A percentile compares a stretch with the other conserved stretches of the same genome.
phyloP scores from a whole-genome alignment of 2,888 invertebrate genomes.

The Rhingia campestris region DNA sequence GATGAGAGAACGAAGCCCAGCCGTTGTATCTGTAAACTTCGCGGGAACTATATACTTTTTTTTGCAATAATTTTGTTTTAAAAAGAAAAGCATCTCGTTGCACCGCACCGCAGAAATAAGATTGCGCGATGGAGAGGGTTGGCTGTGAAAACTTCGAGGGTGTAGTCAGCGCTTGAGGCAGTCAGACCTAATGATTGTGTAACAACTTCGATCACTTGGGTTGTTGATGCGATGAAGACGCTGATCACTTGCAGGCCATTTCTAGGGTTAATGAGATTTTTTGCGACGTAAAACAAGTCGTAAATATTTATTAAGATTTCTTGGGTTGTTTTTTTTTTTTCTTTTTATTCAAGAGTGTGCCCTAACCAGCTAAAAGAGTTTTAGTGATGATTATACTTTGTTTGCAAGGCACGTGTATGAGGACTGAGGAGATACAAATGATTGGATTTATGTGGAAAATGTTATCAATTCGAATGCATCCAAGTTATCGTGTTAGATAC shows the following conservation, averaged over 20 bases:
- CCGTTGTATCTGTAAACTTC: conserved; percentile 24
- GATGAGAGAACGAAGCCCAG: conserved; percentile 41
- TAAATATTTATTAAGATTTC: conserved; percentile 39
- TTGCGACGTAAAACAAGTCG: conserved; percentile 23
- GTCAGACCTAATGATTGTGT: conserved; percentile 15
- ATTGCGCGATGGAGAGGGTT: conserved; percentile 7
- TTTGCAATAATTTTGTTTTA: conserved; percentile 38
- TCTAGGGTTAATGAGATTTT: conserved; percentile 28
- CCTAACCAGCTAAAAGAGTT: background rate
- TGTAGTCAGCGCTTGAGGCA: conserved; percentile 20
- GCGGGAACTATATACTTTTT: conserved; percentile 34
- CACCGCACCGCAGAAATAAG: conserved; percentile 18
- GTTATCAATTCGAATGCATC: no score
- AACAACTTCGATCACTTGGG: conserved; percentile 28
- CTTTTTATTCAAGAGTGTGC: conserved; percentile 10
- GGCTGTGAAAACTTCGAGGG: conserved; percentile 24
- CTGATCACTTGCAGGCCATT: conserved; percentile 41
- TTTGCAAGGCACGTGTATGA: background rate
- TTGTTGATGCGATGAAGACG: conserved; percentile 37
- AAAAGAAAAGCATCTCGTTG: conserved; percentile 38
- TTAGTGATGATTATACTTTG: background rate
- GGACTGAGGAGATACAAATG: background rate
- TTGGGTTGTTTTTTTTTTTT: conserved; percentile 5
- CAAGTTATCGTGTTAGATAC: no score
- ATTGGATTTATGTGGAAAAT: no score